phyloP scores from a whole-genome alignment of 2,888 invertebrate genomes.

The Dasysyrphus albostriatus region DNA sequence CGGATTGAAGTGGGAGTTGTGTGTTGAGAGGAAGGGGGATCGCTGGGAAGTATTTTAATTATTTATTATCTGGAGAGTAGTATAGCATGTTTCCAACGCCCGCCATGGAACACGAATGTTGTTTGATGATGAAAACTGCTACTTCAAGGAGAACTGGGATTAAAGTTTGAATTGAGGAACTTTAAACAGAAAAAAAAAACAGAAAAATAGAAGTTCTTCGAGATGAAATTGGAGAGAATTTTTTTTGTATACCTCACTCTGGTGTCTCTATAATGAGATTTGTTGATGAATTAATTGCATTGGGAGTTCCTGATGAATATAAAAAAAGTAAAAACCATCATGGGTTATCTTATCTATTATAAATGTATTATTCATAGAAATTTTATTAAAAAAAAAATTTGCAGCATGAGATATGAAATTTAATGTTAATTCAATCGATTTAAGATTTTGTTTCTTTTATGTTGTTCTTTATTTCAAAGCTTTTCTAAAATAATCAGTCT shows the following conservation, averaged over 20 bases:
- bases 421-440: background rate
- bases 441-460: background rate
- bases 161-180: conserved; percentile 36
- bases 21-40: background rate
- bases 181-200: conserved; percentile 1
- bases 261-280: conserved; percentile 11
- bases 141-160: conserved; percentile 19
- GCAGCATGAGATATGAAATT: background rate
- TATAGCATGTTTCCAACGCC: conserved; percentile 51
- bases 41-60: conserved; percentile 61
- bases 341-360: too few relatives aligned
- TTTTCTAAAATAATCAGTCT: too few relatives aligned
- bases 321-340: background rate
- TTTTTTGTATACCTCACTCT: background rate
- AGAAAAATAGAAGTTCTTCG: background rate
- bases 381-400: background rate
- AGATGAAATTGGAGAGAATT: background rate
- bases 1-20: background rate
- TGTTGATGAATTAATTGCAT: conserved; percentile 28
- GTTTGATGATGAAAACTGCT: conserved; percentile 65
- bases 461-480: too few relatives aligned
- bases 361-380: background rate
- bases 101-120: conserved; percentile 51
- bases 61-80: conserved; percentile 63
- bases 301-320: background rate